Conservation (phyloP, 2,113 vertebrate species). For the Recurvirostra avosetta region DNA sequence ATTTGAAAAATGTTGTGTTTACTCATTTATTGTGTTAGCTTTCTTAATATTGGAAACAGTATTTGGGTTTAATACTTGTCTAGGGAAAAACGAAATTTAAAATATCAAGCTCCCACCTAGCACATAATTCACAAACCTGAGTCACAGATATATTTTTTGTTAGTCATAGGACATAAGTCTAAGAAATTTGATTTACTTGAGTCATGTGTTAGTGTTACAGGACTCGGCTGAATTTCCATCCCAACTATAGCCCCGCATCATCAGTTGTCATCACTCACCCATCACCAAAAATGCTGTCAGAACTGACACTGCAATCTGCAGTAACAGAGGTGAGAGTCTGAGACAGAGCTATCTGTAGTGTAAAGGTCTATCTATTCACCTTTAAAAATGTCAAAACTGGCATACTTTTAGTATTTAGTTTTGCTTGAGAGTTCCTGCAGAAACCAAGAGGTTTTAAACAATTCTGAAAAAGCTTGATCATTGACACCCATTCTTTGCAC, state of each 20-base stretch:
- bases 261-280: not conserved
- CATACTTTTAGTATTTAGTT: not conserved
- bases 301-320: not conserved
- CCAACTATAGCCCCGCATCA: not conserved
- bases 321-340: not conserved
- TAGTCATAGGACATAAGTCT: not conserved
- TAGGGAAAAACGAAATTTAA: not conserved
- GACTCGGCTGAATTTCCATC: not conserved
- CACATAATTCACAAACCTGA: not conserved
- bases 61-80: not conserved
- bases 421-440: not conserved
- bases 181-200: not conserved
- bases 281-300: not conserved
- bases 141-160: not conserved
- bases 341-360: not conserved
- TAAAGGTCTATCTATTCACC: not conserved
- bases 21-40: not conserved
- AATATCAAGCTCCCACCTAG: not conserved
- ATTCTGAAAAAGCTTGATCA: not conserved
- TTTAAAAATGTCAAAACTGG: constrained; percentile 8
- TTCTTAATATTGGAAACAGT: not conserved
- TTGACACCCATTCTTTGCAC: not conserved
- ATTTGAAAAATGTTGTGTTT: not conserved
- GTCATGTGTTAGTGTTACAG: not conserved
- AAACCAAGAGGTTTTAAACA: not conserved